A percentile compares a stretch with the other conserved stretches of the same genome.
Conservation (phyloP, 2,113 vertebrate species). For the Onychorhynchus coronatus region DNA sequence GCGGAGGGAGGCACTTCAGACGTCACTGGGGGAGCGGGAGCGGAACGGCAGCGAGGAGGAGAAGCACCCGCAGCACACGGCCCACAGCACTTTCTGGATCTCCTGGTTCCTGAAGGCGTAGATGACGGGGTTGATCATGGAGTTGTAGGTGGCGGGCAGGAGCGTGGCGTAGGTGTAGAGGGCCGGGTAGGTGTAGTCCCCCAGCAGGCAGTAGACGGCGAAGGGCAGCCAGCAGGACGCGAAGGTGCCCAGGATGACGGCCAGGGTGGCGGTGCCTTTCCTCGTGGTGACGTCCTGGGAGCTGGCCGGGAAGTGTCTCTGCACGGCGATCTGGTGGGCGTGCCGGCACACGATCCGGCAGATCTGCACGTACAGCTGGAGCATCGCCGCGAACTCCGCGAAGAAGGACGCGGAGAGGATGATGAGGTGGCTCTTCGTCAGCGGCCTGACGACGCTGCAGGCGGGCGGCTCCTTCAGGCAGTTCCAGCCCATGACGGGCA, state of each 20-base stretch:
- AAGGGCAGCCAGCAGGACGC: slow-evolving; percentile 94
- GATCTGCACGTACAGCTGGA: slow-evolving; percentile 91
- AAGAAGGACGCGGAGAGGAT: slow-evolving; percentile 86
- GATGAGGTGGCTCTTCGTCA: slow-evolving; percentile 85
- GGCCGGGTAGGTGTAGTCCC: slow-evolving; percentile 78
- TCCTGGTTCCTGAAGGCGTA: slow-evolving; percentile 94
- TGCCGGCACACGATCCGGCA: slow-evolving; percentile 86
- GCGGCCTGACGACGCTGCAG: slow-evolving; percentile 84
- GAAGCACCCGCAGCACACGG: slow-evolving; percentile 82
- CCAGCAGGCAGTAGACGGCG: slow-evolving; percentile 87
- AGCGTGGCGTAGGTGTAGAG: slow-evolving; percentile 88
- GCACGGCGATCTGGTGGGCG: slow-evolving; percentile 92
- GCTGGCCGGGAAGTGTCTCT: slow-evolving; percentile 85
- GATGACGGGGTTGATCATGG: slow-evolving; percentile 91
- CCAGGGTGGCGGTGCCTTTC: slow-evolving; percentile 81
- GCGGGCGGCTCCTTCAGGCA: slow-evolving; percentile 76
- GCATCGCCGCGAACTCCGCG: slow-evolving; percentile 80
- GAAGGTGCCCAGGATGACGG: slow-evolving; percentile 87
- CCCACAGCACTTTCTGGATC: slow-evolving; percentile 88
- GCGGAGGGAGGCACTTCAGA: slow-evolving; percentile 62
- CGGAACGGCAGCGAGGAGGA: slow-evolving; percentile 72
- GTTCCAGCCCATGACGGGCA: slow-evolving; percentile 91
- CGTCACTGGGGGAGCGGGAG: slow-evolving; percentile 87
- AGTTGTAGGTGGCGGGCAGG: slow-evolving; percentile 90
- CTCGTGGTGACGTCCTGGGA: slow-evolving; percentile 79